Percentiles rank a stretch among this genome's conserved stretches.
Conservation (phyloP, 2,113 vertebrate genomes). For the Hydrolagus affinis region DNA sequence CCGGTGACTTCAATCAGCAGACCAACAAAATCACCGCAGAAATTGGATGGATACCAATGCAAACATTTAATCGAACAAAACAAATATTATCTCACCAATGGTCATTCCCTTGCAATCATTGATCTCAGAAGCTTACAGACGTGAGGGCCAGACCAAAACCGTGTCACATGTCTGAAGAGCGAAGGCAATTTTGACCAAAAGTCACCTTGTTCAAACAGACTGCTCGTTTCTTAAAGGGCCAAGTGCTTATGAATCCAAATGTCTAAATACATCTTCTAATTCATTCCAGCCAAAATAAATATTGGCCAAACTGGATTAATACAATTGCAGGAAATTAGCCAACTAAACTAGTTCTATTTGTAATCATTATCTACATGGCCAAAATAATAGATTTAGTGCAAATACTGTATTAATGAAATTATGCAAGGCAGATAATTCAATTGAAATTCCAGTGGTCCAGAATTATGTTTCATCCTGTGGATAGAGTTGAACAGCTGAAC, state of each 20-base stretch:
- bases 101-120: not conserved
- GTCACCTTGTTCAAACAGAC: not conserved
- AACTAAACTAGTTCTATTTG: conserved; percentile 12
- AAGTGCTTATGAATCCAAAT: not conserved
- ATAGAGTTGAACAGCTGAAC: not conserved
- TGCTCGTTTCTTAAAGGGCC: not conserved
- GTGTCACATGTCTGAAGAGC: not conserved
- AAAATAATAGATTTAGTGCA: conserved; percentile 11
- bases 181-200: not conserved
- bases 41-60: not conserved
- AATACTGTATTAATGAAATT: not conserved
- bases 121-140: not conserved
- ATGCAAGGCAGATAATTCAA: conserved; percentile 9
- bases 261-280: not conserved
- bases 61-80: not conserved
- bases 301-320: conserved; percentile 1
- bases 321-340: conserved; percentile 3
- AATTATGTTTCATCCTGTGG: not conserved
- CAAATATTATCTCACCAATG: not conserved
- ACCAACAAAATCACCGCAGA: not conserved
- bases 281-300: not conserved
- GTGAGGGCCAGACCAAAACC: not conserved
- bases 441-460: conserved; percentile 5
- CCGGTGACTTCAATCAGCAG: not conserved
- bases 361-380: not conserved